Evolutionary conservation across 2,113 vertebrate genomes (phyloP).

Genomic region (Pantherophis guttatus): DNA sequence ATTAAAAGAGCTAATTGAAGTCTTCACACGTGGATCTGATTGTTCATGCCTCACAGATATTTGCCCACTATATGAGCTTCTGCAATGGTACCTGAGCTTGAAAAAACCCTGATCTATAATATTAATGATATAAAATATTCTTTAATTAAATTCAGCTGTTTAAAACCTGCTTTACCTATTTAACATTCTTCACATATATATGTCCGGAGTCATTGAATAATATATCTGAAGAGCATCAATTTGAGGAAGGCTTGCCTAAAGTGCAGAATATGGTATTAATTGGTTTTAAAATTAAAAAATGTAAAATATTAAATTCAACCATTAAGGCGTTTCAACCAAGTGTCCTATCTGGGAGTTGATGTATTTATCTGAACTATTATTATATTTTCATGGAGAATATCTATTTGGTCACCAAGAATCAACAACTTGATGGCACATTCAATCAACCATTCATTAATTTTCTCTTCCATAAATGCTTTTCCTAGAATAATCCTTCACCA

Average conservation of each 20-base stretch:
- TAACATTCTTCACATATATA: neutral
- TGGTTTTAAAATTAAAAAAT: neutral
- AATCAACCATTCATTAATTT: neutral
- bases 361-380: neutral
- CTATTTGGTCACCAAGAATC: neutral
- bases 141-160: accelerated
- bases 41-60: neutral
- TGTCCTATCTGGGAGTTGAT: neutral
- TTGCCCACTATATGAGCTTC: neutral
- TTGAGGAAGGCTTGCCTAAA: neutral
- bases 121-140: neutral
- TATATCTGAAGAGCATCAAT: neutral
- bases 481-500: neutral
- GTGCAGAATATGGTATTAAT: neutral
- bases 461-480: neutral
- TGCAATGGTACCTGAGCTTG: neutral
- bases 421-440: neutral
- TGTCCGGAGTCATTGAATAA: neutral
- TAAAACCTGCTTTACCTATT: neutral
- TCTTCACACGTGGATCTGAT: neutral
- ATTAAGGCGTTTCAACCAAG: neutral
- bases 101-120: neutral
- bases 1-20: neutral
- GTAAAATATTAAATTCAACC: neutral
- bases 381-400: neutral